Evolutionary conservation across 2,888 invertebrate species (phyloP).

Genomic region (Girardia tigrina): DNA sequence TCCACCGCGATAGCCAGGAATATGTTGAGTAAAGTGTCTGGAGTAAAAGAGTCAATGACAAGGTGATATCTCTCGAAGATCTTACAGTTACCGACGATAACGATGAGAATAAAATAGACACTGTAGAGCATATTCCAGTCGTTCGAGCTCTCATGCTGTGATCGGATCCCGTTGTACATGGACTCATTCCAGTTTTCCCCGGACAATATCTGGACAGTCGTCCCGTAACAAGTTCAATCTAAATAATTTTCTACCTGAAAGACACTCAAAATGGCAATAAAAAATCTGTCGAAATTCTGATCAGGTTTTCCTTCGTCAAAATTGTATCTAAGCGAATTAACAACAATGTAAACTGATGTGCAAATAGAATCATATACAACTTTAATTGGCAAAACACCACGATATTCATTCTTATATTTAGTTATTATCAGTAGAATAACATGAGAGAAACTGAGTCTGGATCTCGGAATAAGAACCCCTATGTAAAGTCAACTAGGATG

Average conservation of each 20-base stretch:
- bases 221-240: no score
- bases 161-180: constrained; percentile 95
- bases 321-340: constrained; percentile 49
- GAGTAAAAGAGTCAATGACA: background rate
- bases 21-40: background rate
- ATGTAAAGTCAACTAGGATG: no score
- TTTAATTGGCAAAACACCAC: no score
- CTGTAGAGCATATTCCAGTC: constrained; percentile 68
- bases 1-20: constrained; percentile 28
- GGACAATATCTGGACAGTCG: constrained; percentile 68
- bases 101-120: constrained; percentile 92
- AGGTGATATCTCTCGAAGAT: background rate
- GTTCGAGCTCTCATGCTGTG: constrained; percentile 75
- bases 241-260: no score
- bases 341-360: no score
- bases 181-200: constrained; percentile 99
- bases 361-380: no score
- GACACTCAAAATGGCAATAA: constrained; percentile 95
- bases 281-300: constrained; percentile 97
- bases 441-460: no score
- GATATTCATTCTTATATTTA: no score
- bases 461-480: no score
- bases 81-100: constrained; percentile 85
- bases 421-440: no score
- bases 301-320: constrained; percentile 69